These are phyloP conservation scores for Diplogasteroides magnus DNA, from an alignment of 1,140 invertebrate species.

Conservation along the genomic window DNA sequence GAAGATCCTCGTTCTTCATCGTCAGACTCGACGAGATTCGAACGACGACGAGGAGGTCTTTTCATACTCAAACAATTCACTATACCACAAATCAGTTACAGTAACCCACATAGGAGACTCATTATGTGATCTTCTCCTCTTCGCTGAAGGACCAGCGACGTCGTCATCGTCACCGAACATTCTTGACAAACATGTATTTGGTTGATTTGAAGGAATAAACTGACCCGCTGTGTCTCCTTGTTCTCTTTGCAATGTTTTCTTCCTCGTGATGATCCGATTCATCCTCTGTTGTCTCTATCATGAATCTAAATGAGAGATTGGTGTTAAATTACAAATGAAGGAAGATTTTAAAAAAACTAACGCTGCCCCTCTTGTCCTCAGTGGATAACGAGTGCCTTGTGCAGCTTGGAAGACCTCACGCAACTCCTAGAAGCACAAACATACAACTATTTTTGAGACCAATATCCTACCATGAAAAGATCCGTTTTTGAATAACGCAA, in stretches of 20 bases:
- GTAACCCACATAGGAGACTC: not conserved
- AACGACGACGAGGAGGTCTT: not conserved
- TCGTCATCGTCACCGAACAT: not conserved
- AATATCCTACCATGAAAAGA: too few relatives aligned
- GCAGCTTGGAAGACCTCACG: too few relatives aligned
- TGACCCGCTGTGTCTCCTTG: not conserved
- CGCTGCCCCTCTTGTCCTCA: not conserved
- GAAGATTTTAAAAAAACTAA: not conserved
- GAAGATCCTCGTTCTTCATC: not conserved
- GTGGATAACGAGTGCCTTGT: too few relatives aligned
- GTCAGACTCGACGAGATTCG: not conserved
- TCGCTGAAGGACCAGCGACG: not conserved
- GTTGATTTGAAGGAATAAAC: too few relatives aligned
- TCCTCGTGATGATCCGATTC: constrained; percentile 1
- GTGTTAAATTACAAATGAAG: constrained; percentile 10
- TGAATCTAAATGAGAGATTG: constrained; percentile 1
- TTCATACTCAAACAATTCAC: not conserved
- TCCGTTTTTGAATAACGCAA: too few relatives aligned
- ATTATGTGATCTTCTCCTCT: not conserved
- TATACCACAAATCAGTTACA: too few relatives aligned
- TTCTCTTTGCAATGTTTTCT: not conserved
- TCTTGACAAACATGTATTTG: not conserved
- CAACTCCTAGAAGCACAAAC: too few relatives aligned
- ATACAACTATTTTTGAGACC: too few relatives aligned
- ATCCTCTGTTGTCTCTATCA: not conserved